A percentile compares a stretch with the other conserved stretches of the same genome.
phyloP scores from a whole-genome alignment of 1,140 invertebrate genomes.

The Ostrea denselamellosa region DNA sequence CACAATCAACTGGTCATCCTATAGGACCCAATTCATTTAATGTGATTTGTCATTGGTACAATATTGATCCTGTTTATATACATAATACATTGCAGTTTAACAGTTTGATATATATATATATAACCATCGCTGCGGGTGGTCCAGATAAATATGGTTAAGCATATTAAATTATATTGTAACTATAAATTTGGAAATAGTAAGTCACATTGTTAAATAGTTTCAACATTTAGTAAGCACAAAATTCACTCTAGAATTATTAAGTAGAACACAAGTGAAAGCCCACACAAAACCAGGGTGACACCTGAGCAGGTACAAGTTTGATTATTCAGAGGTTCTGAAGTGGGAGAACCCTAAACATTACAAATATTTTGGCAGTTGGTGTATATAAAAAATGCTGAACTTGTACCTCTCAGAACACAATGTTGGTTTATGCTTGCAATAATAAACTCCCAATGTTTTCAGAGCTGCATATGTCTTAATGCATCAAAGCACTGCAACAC shows the following conservation, averaged over 20 bases:
- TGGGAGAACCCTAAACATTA: too few relatives aligned
- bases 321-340: too few relatives aligned
- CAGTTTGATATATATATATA: too few relatives aligned
- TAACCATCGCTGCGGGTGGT: too few relatives aligned
- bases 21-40: too few relatives aligned
- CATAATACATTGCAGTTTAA: too few relatives aligned
- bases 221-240: conserved; percentile 9
- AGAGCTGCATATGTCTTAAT: background rate
- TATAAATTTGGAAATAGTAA: background rate
- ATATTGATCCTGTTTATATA: too few relatives aligned
- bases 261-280: background rate
- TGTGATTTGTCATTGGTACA: too few relatives aligned
- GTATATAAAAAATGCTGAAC: background rate
- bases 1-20: too few relatives aligned
- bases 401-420: background rate
- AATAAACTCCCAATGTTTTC: background rate
- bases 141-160: background rate
- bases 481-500: conserved; percentile 4
- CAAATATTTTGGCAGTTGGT: too few relatives aligned
- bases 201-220: background rate
- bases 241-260: background rate
- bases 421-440: background rate
- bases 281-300: too few relatives aligned
- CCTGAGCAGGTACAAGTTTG: too few relatives aligned
- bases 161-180: background rate